Conservation (phyloP, 1,140 invertebrate genomes). For the Aporrectodea caliginosa region DNA sequence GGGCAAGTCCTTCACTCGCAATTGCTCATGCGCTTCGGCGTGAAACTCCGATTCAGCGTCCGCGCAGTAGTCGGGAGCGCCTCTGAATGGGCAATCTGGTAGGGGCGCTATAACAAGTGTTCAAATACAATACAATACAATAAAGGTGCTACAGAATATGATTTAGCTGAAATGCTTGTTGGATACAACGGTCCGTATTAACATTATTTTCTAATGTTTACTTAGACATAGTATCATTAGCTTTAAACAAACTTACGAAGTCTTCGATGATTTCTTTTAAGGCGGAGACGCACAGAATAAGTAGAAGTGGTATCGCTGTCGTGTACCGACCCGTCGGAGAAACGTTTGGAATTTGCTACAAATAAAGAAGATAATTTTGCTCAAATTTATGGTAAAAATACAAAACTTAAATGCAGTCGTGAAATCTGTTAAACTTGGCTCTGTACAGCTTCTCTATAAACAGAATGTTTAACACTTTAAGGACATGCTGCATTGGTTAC, state of each 20-base stretch:
- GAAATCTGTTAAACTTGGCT: background rate
- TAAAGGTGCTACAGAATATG: no score
- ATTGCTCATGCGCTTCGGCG: no score
- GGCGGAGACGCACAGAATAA: slow-evolving; percentile 91
- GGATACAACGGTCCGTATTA: no score
- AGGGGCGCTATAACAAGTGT: no score
- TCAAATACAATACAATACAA: no score
- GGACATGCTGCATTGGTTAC: background rate
- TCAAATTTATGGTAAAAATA: background rate
- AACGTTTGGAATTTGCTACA: slow-evolving; percentile 55
- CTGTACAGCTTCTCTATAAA: background rate
- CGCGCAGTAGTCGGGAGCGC: no score
- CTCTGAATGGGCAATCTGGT: no score
- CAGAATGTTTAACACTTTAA: background rate
- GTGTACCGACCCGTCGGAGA: slow-evolving; percentile 56
- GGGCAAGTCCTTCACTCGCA: no score
- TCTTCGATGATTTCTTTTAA: slow-evolving; percentile 97
- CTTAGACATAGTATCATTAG: background rate
- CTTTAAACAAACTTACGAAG: slow-evolving; percentile 63
- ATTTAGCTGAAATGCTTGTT: no score
- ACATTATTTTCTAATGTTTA: background rate
- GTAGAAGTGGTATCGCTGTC: slow-evolving; percentile 70
- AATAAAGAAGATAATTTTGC: slow-evolving; percentile 13
- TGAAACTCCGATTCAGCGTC: no score
- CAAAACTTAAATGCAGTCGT: background rate